Conservation (phyloP, 2,113 vertebrate genomes). For the Neodontobutis hainanensis region DNA sequence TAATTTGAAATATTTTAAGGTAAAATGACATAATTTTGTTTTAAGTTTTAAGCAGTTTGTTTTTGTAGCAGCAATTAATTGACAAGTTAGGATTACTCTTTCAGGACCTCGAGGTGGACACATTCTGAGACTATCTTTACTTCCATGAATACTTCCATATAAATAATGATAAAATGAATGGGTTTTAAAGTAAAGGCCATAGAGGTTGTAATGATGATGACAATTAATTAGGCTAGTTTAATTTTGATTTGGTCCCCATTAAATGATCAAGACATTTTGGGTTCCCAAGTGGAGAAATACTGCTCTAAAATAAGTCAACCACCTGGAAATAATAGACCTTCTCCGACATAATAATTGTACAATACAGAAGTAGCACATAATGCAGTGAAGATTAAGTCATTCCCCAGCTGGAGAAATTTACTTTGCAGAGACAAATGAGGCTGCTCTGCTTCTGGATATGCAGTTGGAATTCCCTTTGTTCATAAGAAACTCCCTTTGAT, state of each 20-base stretch:
- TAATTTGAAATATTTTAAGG: no score
- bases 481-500: conserved; percentile 8
- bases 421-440: background rate
- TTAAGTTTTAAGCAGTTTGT: no score
- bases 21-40: no score
- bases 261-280: background rate
- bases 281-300: background rate
- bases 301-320: conserved; percentile 34
- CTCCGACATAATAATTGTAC: conserved; percentile 26
- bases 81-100: no score
- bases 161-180: no score
- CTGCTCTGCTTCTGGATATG: background rate
- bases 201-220: conserved; percentile 11
- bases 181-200: background rate
- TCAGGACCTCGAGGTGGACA: no score
- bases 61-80: no score
- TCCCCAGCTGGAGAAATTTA: conserved; percentile 8
- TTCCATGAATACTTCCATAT: no score
- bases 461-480: conserved; percentile 5
- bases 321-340: conserved; percentile 46
- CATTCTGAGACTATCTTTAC: no score
- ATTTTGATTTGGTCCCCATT: background rate
- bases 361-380: conserved; percentile 27
- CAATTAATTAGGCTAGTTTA: background rate
- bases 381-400: conserved; percentile 40